These are phyloP conservation scores for Scaptomyza graminum DNA, from an alignment of 1,140 invertebrate genomes.

Conservation along the genomic window DNA sequence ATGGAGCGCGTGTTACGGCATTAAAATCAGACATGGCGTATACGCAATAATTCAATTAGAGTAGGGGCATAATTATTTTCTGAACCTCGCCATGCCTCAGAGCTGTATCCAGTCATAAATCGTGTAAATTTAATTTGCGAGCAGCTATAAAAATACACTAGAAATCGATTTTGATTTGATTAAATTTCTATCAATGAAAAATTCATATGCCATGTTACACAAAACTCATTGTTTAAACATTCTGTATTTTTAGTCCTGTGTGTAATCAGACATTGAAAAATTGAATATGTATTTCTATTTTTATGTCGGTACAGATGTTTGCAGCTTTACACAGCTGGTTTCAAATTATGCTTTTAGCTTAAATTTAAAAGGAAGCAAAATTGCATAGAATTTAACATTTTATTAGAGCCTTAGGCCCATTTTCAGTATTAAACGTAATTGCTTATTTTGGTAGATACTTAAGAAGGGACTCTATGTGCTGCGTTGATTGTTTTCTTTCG, in stretches of 20 bases:
- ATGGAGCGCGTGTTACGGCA: conserved; percentile 52
- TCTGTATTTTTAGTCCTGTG: too few relatives aligned
- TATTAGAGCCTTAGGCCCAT: neutral
- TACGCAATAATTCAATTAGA: conserved; percentile 63
- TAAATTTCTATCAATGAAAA: neutral
- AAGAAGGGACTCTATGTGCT: too few relatives aligned
- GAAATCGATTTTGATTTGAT: neutral
- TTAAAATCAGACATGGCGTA: conserved; percentile 53
- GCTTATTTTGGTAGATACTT: too few relatives aligned
- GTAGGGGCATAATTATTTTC: conserved; percentile 47
- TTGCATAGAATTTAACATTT: neutral
- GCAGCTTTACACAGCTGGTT: too few relatives aligned
- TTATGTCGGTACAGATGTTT: too few relatives aligned
- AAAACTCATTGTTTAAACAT: neutral
- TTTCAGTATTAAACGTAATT: too few relatives aligned
- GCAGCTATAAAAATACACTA: conserved; percentile 10
- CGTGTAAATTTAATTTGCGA: conserved; percentile 16
- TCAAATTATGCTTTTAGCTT: too few relatives aligned
- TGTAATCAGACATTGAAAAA: too few relatives aligned
- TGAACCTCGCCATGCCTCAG: neutral
- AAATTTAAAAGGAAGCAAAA: neutral
- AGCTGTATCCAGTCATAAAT: conserved; percentile 4
- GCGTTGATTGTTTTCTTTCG: too few relatives aligned
- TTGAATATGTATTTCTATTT: too few relatives aligned
- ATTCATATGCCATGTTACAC: neutral